phyloP scores from a whole-genome alignment of 2,888 invertebrate species.

The Sisyra nigra region DNA sequence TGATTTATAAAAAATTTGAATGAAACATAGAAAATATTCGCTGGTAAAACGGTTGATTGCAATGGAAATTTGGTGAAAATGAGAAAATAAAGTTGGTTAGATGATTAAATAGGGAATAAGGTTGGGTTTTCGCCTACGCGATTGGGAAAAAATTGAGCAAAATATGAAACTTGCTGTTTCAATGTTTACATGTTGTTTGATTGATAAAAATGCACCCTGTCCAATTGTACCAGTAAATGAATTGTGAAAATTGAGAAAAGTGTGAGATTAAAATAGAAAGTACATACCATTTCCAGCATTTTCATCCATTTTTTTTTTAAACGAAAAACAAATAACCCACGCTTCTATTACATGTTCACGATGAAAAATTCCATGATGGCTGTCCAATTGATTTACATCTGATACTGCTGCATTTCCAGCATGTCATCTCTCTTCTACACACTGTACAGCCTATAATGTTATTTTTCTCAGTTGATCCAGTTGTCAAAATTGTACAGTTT shows the following conservation, averaged over 20 bases:
- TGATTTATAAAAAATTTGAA: too few species aligned
- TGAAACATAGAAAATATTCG: too few species aligned
- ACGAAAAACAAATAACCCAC: conserved; percentile 6
- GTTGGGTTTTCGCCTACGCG: too few species aligned
- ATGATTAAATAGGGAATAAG: too few species aligned
- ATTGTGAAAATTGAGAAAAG: background rate
- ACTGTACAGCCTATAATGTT: too few species aligned
- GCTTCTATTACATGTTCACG: conserved; percentile 6
- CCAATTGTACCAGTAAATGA: background rate
- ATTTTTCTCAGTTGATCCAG: too few species aligned
- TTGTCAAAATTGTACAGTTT: too few species aligned
- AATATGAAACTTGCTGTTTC: too few species aligned
- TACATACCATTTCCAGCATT: conserved; percentile 7
- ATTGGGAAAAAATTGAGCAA: too few species aligned
- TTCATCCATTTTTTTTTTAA: conserved; percentile 9
- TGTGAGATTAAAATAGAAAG: background rate
- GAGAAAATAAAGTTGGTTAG: background rate
- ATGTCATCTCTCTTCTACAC: too few species aligned
- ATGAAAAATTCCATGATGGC: conserved; percentile 8
- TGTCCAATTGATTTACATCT: background rate
- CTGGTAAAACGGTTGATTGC: background rate
- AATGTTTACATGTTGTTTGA: too few species aligned
- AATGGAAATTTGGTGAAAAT: background rate
- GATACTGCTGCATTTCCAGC: too few species aligned
- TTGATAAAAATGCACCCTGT: background rate